phyloP scores from a whole-genome alignment of 2,797 vertebrate genomes.

The Hozukius guyotensis region DNA sequence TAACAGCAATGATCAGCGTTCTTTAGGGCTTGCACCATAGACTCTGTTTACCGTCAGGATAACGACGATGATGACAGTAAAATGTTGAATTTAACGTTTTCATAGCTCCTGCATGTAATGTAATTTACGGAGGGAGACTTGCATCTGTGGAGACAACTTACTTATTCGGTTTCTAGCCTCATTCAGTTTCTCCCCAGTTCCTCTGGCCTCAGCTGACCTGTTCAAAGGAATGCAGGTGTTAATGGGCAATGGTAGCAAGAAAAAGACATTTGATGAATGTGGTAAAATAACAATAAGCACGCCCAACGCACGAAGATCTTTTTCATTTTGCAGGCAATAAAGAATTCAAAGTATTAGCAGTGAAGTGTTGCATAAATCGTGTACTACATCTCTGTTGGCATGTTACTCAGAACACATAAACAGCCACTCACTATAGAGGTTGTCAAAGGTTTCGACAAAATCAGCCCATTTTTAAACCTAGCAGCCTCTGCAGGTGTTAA shows the following conservation, averaged over 20 bases:
- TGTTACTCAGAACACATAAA: not conserved
- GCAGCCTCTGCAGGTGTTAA: not conserved
- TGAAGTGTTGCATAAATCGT: not conserved
- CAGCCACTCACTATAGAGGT: not conserved
- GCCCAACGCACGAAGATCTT: not conserved
- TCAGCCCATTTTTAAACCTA: not conserved
- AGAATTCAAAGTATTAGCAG: not conserved
- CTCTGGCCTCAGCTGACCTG: constrained; percentile 91
- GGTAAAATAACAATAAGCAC: not conserved
- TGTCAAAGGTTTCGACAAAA: not conserved
- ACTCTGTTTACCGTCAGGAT: constrained; percentile 38
- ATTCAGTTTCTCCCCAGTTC: constrained; percentile 87
- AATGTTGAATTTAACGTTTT: constrained; percentile 10
- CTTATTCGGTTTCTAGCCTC: constrained; percentile 87
- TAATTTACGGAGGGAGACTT: constrained; percentile 2
- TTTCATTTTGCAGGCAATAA: not conserved
- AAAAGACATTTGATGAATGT: not conserved
- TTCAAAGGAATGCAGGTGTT: constrained; percentile 36
- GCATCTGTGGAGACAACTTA: constrained; percentile 80
- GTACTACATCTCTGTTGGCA: not conserved
- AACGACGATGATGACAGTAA: constrained; percentile 21
- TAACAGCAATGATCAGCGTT: constrained; percentile 20
- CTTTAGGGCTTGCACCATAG: not conserved
- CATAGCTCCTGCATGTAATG: constrained; percentile 21
- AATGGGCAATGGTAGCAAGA: not conserved